A percentile compares a stretch with the other conserved stretches of the same genome.
Conservation (phyloP, 2,113 vertebrate species). For the Parus major region DNA sequence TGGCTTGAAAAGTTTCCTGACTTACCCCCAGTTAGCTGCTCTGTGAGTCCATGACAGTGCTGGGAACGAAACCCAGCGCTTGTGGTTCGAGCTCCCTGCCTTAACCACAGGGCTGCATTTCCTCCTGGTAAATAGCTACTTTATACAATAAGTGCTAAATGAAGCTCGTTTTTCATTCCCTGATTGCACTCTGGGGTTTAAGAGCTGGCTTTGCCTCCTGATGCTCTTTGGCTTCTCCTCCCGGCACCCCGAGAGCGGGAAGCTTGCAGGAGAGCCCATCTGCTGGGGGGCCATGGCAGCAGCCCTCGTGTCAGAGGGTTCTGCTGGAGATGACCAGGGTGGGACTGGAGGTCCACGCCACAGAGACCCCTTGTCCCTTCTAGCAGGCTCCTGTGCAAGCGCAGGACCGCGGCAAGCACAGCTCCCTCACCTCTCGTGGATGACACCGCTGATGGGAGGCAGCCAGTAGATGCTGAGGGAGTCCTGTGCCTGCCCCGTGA, state of each 20-base stretch:
- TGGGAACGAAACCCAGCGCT: constrained; percentile 30
- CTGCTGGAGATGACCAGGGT: background rate
- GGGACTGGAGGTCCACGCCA: background rate
- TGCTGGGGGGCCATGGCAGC: background rate
- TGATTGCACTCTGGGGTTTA: constrained; percentile 50
- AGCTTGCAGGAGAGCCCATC: background rate
- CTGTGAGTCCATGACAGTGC: background rate
- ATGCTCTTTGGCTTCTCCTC: background rate
- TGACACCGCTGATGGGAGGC: constrained; percentile 83
- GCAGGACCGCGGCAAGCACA: fast-evolving
- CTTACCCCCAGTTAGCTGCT: constrained; percentile 13
- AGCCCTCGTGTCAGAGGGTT: background rate
- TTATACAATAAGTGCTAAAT: constrained; percentile 68
- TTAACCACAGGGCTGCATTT: constrained; percentile 66
- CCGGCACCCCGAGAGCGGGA: background rate
- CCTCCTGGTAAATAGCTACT: constrained; percentile 59
- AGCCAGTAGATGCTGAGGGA: constrained; percentile 91
- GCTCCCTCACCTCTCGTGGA: constrained; percentile 86
- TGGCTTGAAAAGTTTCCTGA: background rate
- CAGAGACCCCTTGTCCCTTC: background rate
- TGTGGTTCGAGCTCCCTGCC: constrained; percentile 43
- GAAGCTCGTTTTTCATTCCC: constrained; percentile 51
- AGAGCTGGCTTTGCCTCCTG: background rate
- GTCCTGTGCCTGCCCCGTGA: constrained; percentile 79
- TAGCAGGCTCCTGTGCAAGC: background rate